phyloP scores from a whole-genome alignment of 1,140 invertebrate species.

The Magallana ariakensis region DNA sequence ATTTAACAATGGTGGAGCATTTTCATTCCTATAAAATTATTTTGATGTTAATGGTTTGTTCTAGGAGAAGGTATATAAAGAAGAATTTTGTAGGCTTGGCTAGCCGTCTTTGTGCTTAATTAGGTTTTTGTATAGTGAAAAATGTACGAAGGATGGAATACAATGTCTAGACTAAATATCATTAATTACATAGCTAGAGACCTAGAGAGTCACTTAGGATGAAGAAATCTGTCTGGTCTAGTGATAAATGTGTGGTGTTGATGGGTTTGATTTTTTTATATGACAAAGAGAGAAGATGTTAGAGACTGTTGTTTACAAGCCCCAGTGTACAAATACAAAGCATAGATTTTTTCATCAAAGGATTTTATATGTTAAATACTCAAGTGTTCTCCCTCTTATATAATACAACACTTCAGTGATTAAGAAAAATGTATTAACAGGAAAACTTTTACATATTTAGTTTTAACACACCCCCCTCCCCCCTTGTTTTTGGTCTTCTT shows the following conservation, averaged over 20 bases:
- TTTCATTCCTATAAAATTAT: conserved; percentile 8
- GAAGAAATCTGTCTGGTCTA: conserved; percentile 24
- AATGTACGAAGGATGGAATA: conserved; percentile 16
- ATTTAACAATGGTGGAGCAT: not conserved
- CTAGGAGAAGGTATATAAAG: not conserved
- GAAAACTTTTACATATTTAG: not conserved
- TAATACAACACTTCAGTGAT: not conserved
- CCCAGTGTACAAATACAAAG: conserved; percentile 15
- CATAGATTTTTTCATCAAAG: conserved; percentile 9
- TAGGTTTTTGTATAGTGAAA: not conserved
- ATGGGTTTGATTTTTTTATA: conserved; percentile 35
- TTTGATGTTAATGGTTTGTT: not conserved
- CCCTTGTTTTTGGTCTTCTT: too few species aligned
- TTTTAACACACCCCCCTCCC: too few species aligned
- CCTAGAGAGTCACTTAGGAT: conserved; percentile 27
- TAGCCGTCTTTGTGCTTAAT: conserved; percentile 6
- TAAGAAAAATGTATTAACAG: not conserved
- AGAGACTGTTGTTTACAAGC: conserved; percentile 24
- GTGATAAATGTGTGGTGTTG: conserved; percentile 36
- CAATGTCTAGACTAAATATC: conserved; percentile 34
- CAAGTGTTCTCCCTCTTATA: not conserved
- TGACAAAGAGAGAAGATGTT: conserved; percentile 31
- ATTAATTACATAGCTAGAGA: conserved; percentile 26
- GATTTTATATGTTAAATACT: not conserved
- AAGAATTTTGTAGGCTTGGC: conserved; percentile 17